Percentiles rank a stretch among this genome's conserved stretches.
Evolutionary conservation across 2,888 invertebrate species (phyloP).

Genomic region (Tridacna gigas): DNA sequence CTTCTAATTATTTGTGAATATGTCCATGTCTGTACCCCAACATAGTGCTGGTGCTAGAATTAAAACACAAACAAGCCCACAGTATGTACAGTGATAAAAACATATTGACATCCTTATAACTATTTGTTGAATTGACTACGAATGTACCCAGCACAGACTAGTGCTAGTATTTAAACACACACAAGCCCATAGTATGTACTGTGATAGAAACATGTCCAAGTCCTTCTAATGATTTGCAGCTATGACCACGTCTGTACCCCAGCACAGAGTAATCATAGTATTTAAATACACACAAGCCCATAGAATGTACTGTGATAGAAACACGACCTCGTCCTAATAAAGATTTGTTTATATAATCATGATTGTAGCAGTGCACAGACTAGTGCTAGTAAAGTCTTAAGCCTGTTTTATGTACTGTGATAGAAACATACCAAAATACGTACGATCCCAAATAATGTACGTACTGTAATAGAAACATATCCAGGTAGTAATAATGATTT

Average conservation of each 20-base stretch:
- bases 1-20: too few species aligned
- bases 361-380: background rate
- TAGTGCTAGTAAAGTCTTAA: conserved; percentile 15
- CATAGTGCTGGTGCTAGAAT: background rate
- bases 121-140: background rate
- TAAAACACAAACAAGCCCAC: background rate
- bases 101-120: too few species aligned
- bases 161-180: background rate
- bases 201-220: background rate
- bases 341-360: background rate
- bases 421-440: too few species aligned
- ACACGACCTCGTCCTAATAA: background rate
- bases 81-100: too few species aligned
- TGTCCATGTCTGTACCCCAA: background rate
- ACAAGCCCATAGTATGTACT: background rate
- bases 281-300: background rate
- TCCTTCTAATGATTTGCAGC: background rate
- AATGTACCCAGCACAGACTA: background rate
- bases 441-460: too few species aligned
- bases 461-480: too few species aligned
- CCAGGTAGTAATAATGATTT: too few species aligned
- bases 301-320: background rate
- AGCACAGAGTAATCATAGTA: background rate
- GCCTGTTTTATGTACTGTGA: background rate
- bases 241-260: background rate